Conservation (phyloP, 2,113 vertebrate species). For the Bettongia penicillata region DNA sequence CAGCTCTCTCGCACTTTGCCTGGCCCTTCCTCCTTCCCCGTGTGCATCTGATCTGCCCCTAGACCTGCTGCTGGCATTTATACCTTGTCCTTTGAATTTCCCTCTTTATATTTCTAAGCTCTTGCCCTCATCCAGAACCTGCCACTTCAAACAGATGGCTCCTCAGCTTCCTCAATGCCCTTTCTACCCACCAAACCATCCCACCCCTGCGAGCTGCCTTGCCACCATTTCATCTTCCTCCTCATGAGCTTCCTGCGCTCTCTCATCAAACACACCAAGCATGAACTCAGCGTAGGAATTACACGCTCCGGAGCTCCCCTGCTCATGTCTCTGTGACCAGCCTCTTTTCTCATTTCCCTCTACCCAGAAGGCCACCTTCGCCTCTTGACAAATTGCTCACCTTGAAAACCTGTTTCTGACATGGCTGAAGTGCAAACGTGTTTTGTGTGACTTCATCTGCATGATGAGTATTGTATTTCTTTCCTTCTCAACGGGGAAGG, state of each 20-base stretch:
- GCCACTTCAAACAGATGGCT: too few relatives aligned
- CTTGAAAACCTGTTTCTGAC: not conserved
- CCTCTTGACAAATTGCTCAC: not conserved
- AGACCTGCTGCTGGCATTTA: not conserved
- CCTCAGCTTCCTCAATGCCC: not conserved
- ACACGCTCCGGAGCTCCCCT: not conserved
- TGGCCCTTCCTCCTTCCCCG: not conserved
- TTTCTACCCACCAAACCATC: not conserved
- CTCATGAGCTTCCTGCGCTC: not conserved
- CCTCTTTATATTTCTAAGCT: not conserved
- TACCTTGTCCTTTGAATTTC: not conserved
- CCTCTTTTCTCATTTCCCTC: not conserved
- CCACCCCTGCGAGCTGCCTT: not conserved
- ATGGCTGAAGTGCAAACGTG: not conserved
- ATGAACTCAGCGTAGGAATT: not conserved
- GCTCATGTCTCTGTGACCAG: not conserved
- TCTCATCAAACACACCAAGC: not conserved
- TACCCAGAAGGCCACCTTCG: not conserved
- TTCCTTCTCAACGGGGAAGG: not conserved
- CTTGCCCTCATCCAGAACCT: not conserved
- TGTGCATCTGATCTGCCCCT: not conserved
- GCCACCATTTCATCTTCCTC: not conserved
- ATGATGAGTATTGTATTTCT: not conserved
- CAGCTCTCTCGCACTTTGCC: not conserved
- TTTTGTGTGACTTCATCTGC: not conserved